These are phyloP conservation scores for Drosophila buzzatii DNA, from an alignment of 2,888 invertebrate species.

Conservation along the genomic window DNA sequence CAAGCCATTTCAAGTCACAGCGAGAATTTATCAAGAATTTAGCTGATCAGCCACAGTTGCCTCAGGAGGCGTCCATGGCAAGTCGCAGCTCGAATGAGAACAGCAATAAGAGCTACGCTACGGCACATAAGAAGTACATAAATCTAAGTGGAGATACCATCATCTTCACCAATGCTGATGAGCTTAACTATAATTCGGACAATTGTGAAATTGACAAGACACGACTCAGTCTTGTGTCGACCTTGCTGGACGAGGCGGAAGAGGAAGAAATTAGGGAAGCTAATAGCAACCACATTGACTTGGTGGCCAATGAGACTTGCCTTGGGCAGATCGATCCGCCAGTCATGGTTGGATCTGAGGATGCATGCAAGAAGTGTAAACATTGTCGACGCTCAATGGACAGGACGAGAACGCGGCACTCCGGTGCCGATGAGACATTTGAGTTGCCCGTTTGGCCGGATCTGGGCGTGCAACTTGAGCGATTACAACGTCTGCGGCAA, in stretches of 20 bases:
- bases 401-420: conserved; percentile 13
- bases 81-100: conserved; percentile 51
- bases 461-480: conserved; percentile 42
- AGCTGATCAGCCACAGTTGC: neutral
- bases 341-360: conserved; percentile 26
- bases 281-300: conserved; percentile 3
- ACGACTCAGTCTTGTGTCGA: conserved; percentile 69
- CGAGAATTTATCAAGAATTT: conserved; percentile 2
- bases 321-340: conserved; percentile 30
- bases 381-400: conserved; percentile 59
- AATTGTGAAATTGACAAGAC: conserved; percentile 59
- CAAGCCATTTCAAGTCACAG: conserved; percentile 55
- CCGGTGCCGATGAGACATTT: conserved; percentile 50
- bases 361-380: conserved; percentile 65
- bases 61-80: conserved; percentile 3
- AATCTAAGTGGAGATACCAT: conserved; percentile 60
- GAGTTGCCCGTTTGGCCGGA: conserved; percentile 43
- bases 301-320: conserved; percentile 28
- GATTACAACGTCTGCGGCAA: conserved; percentile 50
- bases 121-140: conserved; percentile 39
- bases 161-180: conserved; percentile 34
- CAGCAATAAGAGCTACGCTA: conserved; percentile 34
- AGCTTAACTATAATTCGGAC: conserved; percentile 12
- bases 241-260: conserved; percentile 56
- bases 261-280: conserved; percentile 2